A percentile compares a stretch with the other conserved stretches of the same genome.
phyloP scores from a whole-genome alignment of 2,797 vertebrate genomes.

The Rhinatrema bivittatum region DNA sequence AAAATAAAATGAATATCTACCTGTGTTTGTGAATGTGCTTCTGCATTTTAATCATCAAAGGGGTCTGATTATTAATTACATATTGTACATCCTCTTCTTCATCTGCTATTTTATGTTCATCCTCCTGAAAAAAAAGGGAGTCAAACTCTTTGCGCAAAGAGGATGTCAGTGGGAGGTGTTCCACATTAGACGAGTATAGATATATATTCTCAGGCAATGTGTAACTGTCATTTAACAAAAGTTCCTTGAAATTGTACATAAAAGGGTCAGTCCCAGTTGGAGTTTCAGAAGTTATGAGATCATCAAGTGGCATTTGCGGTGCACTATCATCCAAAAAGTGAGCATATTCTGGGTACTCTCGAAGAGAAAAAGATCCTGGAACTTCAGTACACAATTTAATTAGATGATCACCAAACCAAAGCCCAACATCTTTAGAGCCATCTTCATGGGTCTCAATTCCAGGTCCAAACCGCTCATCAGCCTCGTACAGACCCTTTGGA shows the following conservation, averaged over 20 bases:
- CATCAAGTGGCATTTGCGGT: too few species aligned
- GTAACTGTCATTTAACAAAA: slow-evolving; percentile 45
- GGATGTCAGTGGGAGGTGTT: slow-evolving; percentile 64
- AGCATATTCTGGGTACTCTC: slow-evolving; percentile 47
- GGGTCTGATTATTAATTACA: slow-evolving; percentile 27
- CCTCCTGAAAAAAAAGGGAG: slow-evolving; percentile 39
- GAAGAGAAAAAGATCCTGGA: slow-evolving; percentile 53
- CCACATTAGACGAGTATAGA: slow-evolving; percentile 56
- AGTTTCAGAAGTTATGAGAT: too few species aligned
- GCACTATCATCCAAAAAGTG: background rate
- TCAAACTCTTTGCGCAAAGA: slow-evolving; percentile 58
- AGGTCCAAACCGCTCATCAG: slow-evolving; percentile 68
- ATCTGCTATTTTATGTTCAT: slow-evolving; percentile 13
- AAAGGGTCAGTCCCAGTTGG: slow-evolving; percentile 21
- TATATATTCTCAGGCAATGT: slow-evolving; percentile 55
- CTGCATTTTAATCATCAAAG: slow-evolving; percentile 52
- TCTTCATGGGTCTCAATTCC: slow-evolving; percentile 66
- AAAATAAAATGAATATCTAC: too few species aligned
- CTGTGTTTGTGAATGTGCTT: slow-evolving; percentile 67
- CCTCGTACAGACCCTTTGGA: slow-evolving; percentile 72
- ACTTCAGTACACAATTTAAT: slow-evolving; percentile 55
- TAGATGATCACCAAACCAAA: slow-evolving; percentile 67
- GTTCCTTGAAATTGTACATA: slow-evolving; percentile 29
- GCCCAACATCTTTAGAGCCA: slow-evolving; percentile 66
- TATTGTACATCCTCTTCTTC: slow-evolving; percentile 19